phyloP scores from a whole-genome alignment of 1,140 invertebrate genomes.

The Musca domestica region DNA sequence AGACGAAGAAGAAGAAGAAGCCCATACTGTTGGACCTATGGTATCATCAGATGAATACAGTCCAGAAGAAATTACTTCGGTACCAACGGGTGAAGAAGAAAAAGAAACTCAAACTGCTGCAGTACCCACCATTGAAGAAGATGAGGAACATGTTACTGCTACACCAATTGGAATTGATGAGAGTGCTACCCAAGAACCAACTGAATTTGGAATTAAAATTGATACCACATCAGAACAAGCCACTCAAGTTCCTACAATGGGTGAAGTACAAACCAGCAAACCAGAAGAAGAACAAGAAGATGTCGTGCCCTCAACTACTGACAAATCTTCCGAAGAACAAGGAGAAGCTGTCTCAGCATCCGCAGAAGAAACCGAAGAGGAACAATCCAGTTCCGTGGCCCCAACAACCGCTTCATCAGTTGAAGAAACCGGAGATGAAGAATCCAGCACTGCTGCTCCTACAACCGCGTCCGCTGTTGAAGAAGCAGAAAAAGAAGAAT shows the following conservation, averaged over 20 bases:
- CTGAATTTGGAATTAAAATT: not conserved
- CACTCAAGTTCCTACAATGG: not conserved
- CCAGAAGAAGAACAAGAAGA: not conserved
- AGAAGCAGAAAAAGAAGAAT: slow-evolving; percentile 2
- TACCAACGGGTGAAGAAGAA: not conserved
- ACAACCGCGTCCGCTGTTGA: slow-evolving; percentile 29
- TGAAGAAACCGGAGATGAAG: slow-evolving; percentile 26
- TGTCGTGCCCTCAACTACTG: not conserved
- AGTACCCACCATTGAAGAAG: not conserved
- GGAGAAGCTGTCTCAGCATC: slow-evolving; percentile 21
- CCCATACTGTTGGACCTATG: not conserved
- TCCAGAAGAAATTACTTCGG: not conserved
- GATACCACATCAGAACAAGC: not conserved
- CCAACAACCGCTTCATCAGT: slow-evolving; percentile 26
- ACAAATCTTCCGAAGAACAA: slow-evolving; percentile 20
- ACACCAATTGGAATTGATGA: not conserved
- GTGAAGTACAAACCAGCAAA: not conserved
- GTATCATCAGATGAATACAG: too few relatives aligned
- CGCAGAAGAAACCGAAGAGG: slow-evolving; percentile 20
- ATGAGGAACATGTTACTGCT: not conserved
- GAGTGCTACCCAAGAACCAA: not conserved
- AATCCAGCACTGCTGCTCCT: too few relatives aligned
- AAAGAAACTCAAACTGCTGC: not conserved
- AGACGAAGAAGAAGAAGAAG: not conserved
- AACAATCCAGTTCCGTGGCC: slow-evolving; percentile 28